These are phyloP conservation scores for Potorous gilbertii DNA, from an alignment of 2,797 vertebrate genomes.

Conservation along the genomic window DNA sequence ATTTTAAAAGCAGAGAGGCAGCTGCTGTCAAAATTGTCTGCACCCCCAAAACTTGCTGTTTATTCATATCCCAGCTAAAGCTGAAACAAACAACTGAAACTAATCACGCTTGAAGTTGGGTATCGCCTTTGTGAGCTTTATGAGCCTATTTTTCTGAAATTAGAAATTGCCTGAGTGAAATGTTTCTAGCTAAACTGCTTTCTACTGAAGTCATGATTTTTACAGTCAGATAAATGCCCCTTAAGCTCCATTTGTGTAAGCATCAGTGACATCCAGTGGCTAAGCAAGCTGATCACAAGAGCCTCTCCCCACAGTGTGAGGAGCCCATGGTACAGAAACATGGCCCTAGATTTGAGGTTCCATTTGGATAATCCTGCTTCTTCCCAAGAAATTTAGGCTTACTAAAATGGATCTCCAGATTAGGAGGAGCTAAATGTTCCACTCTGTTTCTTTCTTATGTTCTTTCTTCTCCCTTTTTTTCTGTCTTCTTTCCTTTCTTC, in stretches of 20 bases:
- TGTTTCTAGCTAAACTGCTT: conserved; percentile 85
- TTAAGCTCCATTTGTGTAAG: conserved; percentile 82
- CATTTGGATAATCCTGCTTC: conserved; percentile 23
- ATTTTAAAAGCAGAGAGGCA: conserved; percentile 78
- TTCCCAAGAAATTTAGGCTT: conserved; percentile 59
- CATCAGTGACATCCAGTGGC: conserved; percentile 87
- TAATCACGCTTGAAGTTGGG: conserved; percentile 87
- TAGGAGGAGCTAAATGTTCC: conserved; percentile 46
- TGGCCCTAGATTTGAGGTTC: conserved; percentile 10
- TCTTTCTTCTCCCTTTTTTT: background rate
- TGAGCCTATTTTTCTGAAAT: conserved; percentile 87
- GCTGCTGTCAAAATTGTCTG: conserved; percentile 78
- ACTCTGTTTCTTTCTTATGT: background rate
- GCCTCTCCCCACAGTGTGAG: conserved; percentile 54
- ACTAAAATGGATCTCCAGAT: conserved; percentile 36
- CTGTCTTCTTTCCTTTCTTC: background rate
- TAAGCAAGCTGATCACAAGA: conserved; percentile 82
- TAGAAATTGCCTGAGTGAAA: conserved; percentile 86
- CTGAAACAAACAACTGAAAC: conserved; percentile 87
- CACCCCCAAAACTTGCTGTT: conserved; percentile 79
- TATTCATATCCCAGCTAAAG: conserved; percentile 83
- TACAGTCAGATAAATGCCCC: conserved; percentile 85
- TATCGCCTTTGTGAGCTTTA: conserved; percentile 86
- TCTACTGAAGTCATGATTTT: conserved; percentile 84
- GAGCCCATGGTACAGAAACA: conserved; percentile 47